phyloP scores from a whole-genome alignment of 2,888 invertebrate genomes.

The Drosophila anceps region DNA sequence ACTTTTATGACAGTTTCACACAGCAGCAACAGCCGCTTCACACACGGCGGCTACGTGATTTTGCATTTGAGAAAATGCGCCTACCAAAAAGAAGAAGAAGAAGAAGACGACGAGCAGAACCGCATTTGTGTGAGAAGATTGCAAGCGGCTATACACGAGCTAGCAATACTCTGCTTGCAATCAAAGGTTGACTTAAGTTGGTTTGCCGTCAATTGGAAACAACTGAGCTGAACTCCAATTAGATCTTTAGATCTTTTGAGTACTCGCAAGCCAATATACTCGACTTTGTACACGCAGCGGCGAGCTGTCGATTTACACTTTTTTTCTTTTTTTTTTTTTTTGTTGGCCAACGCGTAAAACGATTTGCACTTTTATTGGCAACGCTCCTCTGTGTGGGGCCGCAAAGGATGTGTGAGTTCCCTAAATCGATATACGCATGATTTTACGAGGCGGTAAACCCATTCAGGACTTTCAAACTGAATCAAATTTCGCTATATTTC shows the following conservation, averaged over 20 bases:
- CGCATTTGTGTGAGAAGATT: conserved; percentile 1
- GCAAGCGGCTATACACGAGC: background rate
- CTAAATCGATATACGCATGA: background rate
- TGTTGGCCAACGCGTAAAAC: conserved; percentile 36
- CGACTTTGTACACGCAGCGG: conserved; percentile 5
- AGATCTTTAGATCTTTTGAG: background rate
- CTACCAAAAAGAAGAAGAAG: background rate
- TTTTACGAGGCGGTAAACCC: background rate
- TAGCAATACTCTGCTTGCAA: background rate
- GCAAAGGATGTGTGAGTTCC: conserved; percentile 1
- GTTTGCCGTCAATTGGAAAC: background rate
- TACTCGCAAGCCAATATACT: background rate
- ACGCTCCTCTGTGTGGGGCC: background rate
- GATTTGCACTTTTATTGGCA: conserved; percentile 33
- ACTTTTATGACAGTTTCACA: conserved; percentile 46
- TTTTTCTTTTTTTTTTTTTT: too few species aligned
- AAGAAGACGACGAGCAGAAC: too few species aligned
- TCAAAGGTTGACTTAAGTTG: background rate
- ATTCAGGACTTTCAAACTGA: background rate
- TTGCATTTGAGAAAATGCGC: conserved; percentile 44
- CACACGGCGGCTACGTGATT: conserved; percentile 45
- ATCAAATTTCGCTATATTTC: background rate
- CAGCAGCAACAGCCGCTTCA: background rate
- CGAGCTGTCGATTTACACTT: background rate
- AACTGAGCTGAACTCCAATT: background rate